These are phyloP conservation scores for Drosophila multiciliata DNA, from an alignment of 2,888 invertebrate genomes.

Conservation along the genomic window DNA sequence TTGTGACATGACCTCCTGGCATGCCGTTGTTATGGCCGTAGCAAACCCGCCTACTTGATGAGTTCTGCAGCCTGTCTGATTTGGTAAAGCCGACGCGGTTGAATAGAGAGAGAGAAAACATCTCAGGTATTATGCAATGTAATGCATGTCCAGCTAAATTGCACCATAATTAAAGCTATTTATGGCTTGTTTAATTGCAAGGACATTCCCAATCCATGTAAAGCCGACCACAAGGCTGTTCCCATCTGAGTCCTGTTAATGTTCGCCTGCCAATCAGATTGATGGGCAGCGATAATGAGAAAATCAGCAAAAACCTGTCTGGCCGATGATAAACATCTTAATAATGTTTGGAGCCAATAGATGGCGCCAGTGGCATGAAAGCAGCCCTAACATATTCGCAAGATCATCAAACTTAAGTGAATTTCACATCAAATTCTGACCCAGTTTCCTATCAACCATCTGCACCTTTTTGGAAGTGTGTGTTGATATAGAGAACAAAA, in stretches of 20 bases:
- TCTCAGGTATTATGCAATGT: constrained; percentile 61
- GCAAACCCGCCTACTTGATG: constrained; percentile 59
- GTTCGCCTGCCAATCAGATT: constrained; percentile 48
- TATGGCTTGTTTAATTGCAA: constrained; percentile 67
- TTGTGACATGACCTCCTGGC: constrained; percentile 79
- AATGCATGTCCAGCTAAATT: constrained; percentile 36
- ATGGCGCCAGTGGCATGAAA: constrained; percentile 48
- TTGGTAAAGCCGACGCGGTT: constrained; percentile 30
- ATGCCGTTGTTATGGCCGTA: constrained; percentile 59
- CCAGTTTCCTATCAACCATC: constrained; percentile 63
- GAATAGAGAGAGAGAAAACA: constrained; percentile 34
- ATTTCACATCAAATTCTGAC: constrained; percentile 56
- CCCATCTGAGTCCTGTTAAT: constrained; percentile 24
- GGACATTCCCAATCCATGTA: constrained; percentile 49
- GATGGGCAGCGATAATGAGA: constrained; percentile 24
- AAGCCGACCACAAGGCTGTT: constrained; percentile 41
- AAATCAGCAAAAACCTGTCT: constrained; percentile 7
- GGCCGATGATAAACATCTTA: constrained; percentile 31
- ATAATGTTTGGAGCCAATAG: constrained; percentile 47
- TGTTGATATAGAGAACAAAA: constrained; percentile 23
- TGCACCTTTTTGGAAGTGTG: constrained; percentile 30
- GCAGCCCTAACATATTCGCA: constrained; percentile 44
- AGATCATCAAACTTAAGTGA: constrained; percentile 73
- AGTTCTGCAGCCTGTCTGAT: constrained; percentile 43
- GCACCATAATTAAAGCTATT: constrained; percentile 73